Evolutionary conservation across 1,140 invertebrate genomes (phyloP).

Genomic region (Ectropis grisescens): DNA sequence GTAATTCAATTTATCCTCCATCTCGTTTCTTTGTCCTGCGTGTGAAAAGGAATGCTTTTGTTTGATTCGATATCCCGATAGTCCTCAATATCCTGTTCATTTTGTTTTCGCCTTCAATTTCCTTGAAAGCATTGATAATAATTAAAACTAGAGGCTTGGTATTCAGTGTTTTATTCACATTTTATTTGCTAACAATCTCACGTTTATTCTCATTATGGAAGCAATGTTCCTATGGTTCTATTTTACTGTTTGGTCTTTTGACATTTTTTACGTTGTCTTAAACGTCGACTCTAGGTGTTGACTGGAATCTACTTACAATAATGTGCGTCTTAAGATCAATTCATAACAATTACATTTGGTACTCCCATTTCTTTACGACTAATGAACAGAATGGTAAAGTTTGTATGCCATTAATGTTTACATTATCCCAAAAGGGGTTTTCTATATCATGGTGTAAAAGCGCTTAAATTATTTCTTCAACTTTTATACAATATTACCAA

Average conservation of each 20-base stretch:
- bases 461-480: slow-evolving; percentile 6
- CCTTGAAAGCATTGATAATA: slow-evolving; percentile 10
- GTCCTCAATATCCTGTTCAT: slow-evolving; percentile 11
- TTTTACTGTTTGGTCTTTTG: too few species aligned
- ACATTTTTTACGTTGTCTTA: too few species aligned
- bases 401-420: too few species aligned
- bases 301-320: too few species aligned
- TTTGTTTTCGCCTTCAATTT: slow-evolving; percentile 8
- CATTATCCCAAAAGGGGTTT: too few species aligned
- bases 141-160: slow-evolving; percentile 34
- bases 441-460: background rate
- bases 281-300: too few species aligned
- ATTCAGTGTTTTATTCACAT: slow-evolving; percentile 25
- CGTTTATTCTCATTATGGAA: slow-evolving; percentile 10
- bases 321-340: too few species aligned
- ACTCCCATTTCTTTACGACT: too few species aligned
- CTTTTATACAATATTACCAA: slow-evolving; percentile 50
- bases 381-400: too few species aligned
- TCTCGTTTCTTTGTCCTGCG: slow-evolving; percentile 4
- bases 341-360: too few species aligned
- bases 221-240: too few species aligned
- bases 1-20: slow-evolving; percentile 2
- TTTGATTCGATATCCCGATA: slow-evolving; percentile 21
- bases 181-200: slow-evolving; percentile 36
- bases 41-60: slow-evolving; percentile 7